Conservation (phyloP, 2,888 invertebrate species). For the Cistogaster globosa region DNA sequence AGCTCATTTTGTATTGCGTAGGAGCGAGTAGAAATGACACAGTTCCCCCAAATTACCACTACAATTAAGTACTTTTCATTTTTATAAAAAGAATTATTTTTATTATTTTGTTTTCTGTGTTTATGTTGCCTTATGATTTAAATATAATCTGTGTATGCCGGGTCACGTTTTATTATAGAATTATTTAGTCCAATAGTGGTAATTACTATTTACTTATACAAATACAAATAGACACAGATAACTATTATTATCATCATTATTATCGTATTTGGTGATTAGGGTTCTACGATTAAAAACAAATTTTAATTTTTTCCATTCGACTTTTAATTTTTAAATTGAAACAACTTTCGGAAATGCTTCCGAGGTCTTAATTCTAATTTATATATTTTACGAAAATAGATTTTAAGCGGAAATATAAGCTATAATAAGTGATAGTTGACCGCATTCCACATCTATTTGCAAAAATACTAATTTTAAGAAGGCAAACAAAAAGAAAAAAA, state of each 20-base stretch:
- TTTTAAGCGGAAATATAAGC: too few species aligned
- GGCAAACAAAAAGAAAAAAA: too few species aligned
- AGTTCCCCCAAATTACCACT: not conserved
- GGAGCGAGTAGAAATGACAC: not conserved
- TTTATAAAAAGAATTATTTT: slow-evolving; percentile 49
- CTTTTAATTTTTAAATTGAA: too few species aligned
- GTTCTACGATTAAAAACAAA: not conserved
- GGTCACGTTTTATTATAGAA: slow-evolving; percentile 45
- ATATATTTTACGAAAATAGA: too few species aligned
- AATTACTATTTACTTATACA: slow-evolving; percentile 46
- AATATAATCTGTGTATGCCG: slow-evolving; percentile 43
- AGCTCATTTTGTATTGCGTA: not conserved
- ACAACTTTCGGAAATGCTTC: too few species aligned
- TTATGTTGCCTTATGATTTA: slow-evolving; percentile 21
- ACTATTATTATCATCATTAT: not conserved
- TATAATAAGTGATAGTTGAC: too few species aligned
- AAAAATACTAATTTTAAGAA: too few species aligned
- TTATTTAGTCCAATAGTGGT: slow-evolving; percentile 21
- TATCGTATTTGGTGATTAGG: not conserved
- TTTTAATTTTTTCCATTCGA: not conserved
- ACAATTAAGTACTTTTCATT: slow-evolving; percentile 24
- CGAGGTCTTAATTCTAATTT: too few species aligned
- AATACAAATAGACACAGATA: slow-evolving; percentile 16
- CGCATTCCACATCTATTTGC: too few species aligned
- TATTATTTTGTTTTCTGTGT: slow-evolving; percentile 15